phyloP scores from a whole-genome alignment of 2,113 vertebrate genomes.

The Hypanus sabinus region DNA sequence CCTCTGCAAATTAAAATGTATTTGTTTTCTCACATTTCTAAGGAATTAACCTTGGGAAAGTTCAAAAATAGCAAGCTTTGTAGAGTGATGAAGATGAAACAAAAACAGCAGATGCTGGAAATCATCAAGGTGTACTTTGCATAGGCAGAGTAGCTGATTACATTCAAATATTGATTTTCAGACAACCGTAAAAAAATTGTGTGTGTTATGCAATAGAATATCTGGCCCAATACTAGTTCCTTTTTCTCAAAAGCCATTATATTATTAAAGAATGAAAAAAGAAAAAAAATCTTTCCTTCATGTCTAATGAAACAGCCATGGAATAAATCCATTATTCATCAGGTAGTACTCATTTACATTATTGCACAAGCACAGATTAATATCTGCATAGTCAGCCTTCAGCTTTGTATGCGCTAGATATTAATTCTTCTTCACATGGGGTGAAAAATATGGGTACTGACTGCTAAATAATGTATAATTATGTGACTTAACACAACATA shows the following conservation, averaged over 20 bases:
- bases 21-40: too few relatives aligned
- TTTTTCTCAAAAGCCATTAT: neutral
- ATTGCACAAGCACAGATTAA: slow-evolving; percentile 27
- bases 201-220: too few relatives aligned
- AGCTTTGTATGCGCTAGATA: slow-evolving; percentile 30
- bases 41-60: too few relatives aligned
- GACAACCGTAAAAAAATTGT: too few relatives aligned
- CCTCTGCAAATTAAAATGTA: too few relatives aligned
- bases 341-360: slow-evolving; percentile 14
- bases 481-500: slow-evolving; percentile 16
- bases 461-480: slow-evolving; percentile 34
- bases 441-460: neutral
- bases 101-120: too few relatives aligned
- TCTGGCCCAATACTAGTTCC: too few relatives aligned
- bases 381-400: slow-evolving; percentile 32
- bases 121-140: too few relatives aligned
- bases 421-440: slow-evolving; percentile 26
- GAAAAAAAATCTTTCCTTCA: slow-evolving; percentile 4
- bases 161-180: too few relatives aligned
- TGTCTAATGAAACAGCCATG: neutral
- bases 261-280: slow-evolving; percentile 3
- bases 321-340: slow-evolving; percentile 34
- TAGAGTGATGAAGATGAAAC: too few relatives aligned
- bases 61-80: too few relatives aligned
- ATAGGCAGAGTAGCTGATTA: too few relatives aligned